Percentiles rank a stretch among this genome's conserved stretches.
Conservation (phyloP, 2,113 vertebrate species). For the Tupaia tana region DNA sequence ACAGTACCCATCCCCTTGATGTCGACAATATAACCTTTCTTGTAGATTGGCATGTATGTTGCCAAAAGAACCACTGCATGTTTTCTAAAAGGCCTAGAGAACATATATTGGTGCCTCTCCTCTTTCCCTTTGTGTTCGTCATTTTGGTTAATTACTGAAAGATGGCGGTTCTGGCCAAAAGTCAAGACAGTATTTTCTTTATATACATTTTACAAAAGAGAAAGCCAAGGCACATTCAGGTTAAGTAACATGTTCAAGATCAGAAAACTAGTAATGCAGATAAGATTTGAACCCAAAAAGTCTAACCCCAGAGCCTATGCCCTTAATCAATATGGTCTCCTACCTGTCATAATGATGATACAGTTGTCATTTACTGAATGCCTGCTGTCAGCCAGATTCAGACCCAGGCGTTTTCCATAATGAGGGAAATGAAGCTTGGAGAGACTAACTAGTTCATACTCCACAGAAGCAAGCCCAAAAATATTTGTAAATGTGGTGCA, state of each 20-base stretch:
- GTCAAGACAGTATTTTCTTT: not conserved
- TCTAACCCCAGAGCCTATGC: not conserved
- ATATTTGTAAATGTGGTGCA: not conserved
- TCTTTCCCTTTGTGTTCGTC: too few relatives aligned
- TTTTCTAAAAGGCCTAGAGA: too few relatives aligned
- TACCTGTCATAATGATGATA: not conserved
- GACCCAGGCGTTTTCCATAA: not conserved
- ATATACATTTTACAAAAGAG: not conserved
- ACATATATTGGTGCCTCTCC: too few relatives aligned
- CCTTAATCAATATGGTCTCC: not conserved
- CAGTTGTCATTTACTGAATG: not conserved
- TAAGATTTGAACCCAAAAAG: conserved; percentile 35
- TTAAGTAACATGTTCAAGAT: conserved; percentile 26
- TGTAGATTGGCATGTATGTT: too few relatives aligned
- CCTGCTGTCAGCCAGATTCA: not conserved
- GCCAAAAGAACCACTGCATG: too few relatives aligned
- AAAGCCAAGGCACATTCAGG: not conserved
- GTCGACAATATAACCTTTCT: too few relatives aligned
- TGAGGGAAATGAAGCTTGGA: not conserved
- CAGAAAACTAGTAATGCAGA: not conserved
- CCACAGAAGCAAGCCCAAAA: conserved; percentile 14
- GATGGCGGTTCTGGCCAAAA: too few relatives aligned
- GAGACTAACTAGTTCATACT: not conserved
- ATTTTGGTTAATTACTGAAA: too few relatives aligned
- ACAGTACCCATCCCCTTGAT: too few relatives aligned